Base-by-base conservation (phyloP, 2,888 invertebrate genomes). In the Poecilus cupreus region DNA sequence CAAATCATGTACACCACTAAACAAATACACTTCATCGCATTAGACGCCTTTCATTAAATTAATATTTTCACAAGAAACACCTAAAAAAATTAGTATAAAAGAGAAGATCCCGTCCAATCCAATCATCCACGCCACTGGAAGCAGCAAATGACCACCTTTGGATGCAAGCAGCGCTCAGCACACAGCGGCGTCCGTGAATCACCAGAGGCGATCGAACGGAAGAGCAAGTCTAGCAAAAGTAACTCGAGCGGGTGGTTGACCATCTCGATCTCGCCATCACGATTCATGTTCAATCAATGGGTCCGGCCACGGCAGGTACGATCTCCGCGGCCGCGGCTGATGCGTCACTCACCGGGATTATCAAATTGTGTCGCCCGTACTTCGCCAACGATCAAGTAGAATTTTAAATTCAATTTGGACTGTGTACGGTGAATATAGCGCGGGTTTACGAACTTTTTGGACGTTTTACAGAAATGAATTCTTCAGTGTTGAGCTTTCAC, bases 191-290 rank as follows among this genome's bases (percentile, higher is more conserved):
- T 60, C 32, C 26, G 60, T 32, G 60, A 24, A 32, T 51, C 60
- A 60, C 11, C 39, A 22, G 49, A 46, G 64, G 78, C 68, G 78
- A 78, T 78, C 46, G 20, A 24, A 78, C 49, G 78, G 78, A 78
- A 78, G 64, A 78, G 43, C 78, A 78, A 78, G 24, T 78, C 78
- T 78, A 43, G 78, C 68, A 78, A 43, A 24, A 78, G 78, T 78
- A 78, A 78, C 64, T 16, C 46, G 64, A 54, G 10, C 43, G 68
- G 78, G 43, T 46, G 78, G 64, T 78, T 78, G 78, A 78, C 78
- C 78, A 60, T 22, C 46, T 77, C 26, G 60, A 54, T 32, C 57
- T 32, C 32, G 32, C 32, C 32, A 32, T 32, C 32, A 54, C 76
- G 76, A 54, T 32, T 76, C 57, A 57, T 76, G 54, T 54, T 39